phyloP scores from a whole-genome alignment of 2,888 invertebrate species.

The Brachypterus glaber region DNA sequence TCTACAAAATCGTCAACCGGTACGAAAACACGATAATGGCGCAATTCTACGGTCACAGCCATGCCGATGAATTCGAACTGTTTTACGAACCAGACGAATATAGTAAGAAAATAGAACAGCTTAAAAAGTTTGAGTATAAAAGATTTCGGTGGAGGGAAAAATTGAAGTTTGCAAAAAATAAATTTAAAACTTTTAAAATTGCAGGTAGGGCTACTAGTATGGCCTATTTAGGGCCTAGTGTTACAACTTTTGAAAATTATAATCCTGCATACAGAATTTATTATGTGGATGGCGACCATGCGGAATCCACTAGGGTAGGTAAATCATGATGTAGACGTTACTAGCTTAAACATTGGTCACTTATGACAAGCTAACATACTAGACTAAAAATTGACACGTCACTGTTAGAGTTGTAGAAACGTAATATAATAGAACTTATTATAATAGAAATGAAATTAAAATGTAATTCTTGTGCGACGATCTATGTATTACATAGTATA shows the following conservation, averaged over 20 bases:
- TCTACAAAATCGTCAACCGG: slow-evolving; percentile 75
- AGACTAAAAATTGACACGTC: no score
- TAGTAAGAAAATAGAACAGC: slow-evolving; percentile 52
- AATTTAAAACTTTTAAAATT: slow-evolving; percentile 22
- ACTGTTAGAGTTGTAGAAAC: no score
- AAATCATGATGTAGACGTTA: no score
- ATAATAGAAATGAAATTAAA: no score
- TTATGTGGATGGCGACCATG: slow-evolving; percentile 85
- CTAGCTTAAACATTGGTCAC: no score
- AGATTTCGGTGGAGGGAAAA: slow-evolving; percentile 20
- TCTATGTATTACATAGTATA: no score
- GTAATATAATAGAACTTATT: no score
- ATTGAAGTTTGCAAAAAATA: slow-evolving; percentile 22
- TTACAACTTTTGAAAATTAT: slow-evolving; percentile 82
- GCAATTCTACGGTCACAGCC: slow-evolving; percentile 90
- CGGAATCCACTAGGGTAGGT: slow-evolving; percentile 65
- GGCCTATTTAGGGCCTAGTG: slow-evolving; percentile 88
- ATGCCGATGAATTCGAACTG: slow-evolving; percentile 86
- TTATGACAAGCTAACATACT: no score
- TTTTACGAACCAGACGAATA: slow-evolving; percentile 78
- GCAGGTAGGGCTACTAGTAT: slow-evolving; percentile 69
- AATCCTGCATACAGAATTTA: slow-evolving; percentile 96
- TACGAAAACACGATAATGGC: slow-evolving; percentile 82
- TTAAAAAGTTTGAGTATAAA: slow-evolving; percentile 9
- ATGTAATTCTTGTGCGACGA: background rate